These are phyloP conservation scores for Apteryx owenii DNA, from an alignment of 2,113 vertebrate species.

Conservation along the genomic window DNA sequence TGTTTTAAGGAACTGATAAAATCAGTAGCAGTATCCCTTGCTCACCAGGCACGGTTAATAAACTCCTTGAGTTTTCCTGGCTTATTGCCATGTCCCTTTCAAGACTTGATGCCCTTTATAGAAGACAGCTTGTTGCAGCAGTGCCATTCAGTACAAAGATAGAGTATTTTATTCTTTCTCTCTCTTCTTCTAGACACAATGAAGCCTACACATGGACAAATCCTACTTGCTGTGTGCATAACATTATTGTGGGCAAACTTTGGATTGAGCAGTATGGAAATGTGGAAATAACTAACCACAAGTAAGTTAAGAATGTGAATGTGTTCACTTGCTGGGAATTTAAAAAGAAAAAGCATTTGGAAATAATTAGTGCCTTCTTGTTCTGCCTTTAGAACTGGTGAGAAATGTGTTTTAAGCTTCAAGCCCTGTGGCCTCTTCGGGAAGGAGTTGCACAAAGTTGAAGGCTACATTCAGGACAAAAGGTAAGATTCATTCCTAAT, in stretches of 20 bases:
- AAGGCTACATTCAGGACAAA: slow-evolving; percentile 98
- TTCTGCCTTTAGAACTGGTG: slow-evolving; percentile 87
- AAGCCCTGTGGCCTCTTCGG: slow-evolving; percentile 96
- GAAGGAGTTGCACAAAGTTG: slow-evolving; percentile 97
- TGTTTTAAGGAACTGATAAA: neutral
- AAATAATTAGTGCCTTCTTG: neutral
- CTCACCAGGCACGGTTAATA: neutral
- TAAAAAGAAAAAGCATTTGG: neutral
- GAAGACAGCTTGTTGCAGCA: neutral
- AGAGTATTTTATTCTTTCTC: neutral
- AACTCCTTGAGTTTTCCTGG: neutral
- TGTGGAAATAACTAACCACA: slow-evolving; percentile 96
- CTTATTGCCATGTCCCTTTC: fast-evolving
- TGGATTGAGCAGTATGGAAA: slow-evolving; percentile 99
- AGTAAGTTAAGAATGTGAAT: slow-evolving; percentile 77
- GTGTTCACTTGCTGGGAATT: neutral
- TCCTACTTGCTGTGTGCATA: slow-evolving; percentile 96
- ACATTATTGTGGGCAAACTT: slow-evolving; percentile 96
- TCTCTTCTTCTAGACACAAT: slow-evolving; percentile 80
- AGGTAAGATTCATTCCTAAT: slow-evolving; percentile 78
- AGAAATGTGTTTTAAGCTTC: slow-evolving; percentile 93
- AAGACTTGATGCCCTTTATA: neutral
- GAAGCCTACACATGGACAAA: slow-evolving; percentile 99
- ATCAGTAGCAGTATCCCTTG: neutral
- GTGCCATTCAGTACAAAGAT: neutral